Conservation (phyloP, 2,797 vertebrate species). For the Sphenodon punctatus region DNA sequence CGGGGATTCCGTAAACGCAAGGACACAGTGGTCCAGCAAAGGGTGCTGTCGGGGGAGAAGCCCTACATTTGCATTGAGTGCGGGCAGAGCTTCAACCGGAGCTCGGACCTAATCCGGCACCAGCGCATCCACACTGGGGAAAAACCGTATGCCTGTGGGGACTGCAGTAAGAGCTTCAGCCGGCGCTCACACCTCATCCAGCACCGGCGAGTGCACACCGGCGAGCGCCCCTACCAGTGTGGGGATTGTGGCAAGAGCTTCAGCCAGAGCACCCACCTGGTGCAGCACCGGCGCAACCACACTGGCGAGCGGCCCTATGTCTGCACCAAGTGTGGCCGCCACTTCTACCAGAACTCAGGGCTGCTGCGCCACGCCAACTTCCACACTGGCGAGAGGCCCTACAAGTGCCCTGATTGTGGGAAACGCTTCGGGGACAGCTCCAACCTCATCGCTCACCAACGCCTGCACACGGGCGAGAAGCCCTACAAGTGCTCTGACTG, state of each 20-base stretch:
- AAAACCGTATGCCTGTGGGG: not conserved
- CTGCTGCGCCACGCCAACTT: constrained; percentile 63
- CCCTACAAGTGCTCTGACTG: constrained; percentile 22
- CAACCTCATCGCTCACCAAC: constrained; percentile 58
- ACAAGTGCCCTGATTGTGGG: constrained; percentile 56
- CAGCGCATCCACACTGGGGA: constrained; percentile 13
- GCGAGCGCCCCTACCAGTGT: not conserved
- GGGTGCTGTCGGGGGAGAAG: not conserved
- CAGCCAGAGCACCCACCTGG: constrained; percentile 48
- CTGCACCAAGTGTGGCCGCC: constrained; percentile 45
- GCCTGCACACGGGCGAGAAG: not conserved
- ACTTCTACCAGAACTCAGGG: constrained; percentile 48
- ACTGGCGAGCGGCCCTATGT: constrained; percentile 53
- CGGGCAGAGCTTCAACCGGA: constrained; percentile 19
- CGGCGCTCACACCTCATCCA: constrained; percentile 41
- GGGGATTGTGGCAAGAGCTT: constrained; percentile 46
- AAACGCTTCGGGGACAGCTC: constrained; percentile 67
- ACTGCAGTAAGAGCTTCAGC: constrained; percentile 36
- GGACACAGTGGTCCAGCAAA: not conserved
- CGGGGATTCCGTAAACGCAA: constrained; percentile 10
- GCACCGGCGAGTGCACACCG: not conserved
- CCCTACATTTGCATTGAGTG: constrained; percentile 36
- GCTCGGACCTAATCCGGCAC: constrained; percentile 35
- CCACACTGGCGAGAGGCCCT: constrained; percentile 65
- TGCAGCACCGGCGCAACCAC: constrained; percentile 48